phyloP scores from a whole-genome alignment of 2,888 invertebrate genomes.

The Neelides folsomi region DNA sequence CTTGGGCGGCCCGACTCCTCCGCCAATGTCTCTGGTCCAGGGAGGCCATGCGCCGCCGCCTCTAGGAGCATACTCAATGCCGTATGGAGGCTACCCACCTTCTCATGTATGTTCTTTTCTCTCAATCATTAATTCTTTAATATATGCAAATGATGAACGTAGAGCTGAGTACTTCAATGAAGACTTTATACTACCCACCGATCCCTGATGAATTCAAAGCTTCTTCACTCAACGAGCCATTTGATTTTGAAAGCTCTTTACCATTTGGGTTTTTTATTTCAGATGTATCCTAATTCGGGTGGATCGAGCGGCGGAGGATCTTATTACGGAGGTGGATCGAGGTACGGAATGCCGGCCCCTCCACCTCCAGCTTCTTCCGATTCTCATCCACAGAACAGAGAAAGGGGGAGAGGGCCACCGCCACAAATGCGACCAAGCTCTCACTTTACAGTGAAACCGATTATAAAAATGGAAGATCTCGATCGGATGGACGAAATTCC shows the following conservation, averaged over 20 bases:
- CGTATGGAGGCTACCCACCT: constrained; percentile 22
- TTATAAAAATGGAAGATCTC: constrained; percentile 29
- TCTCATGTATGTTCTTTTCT: constrained; percentile 21
- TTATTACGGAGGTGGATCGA: constrained; percentile 21
- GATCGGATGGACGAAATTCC: constrained; percentile 30
- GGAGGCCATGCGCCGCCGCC: constrained; percentile 31
- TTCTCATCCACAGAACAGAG: not conserved
- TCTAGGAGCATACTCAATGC: constrained; percentile 27
- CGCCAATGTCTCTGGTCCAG: constrained; percentile 33
- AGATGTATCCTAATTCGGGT: constrained; percentile 10
- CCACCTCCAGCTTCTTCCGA: constrained; percentile 20
- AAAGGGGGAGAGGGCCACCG: constrained; percentile 9
- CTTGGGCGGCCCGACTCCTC: constrained; percentile 31
- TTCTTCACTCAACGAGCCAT: not conserved
- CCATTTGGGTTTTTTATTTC: not conserved
- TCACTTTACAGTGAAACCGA: constrained; percentile 28
- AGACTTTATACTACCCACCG: too few species aligned
- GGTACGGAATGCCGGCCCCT: constrained; percentile 30
- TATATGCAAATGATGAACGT: not conserved
- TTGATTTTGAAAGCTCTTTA: not conserved
- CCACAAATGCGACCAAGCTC: constrained; percentile 18
- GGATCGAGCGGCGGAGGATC: constrained; percentile 16
- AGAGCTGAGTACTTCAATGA: too few species aligned
- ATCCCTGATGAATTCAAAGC: too few species aligned
- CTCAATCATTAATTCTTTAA: not conserved